Evolutionary conservation across 2,888 invertebrate genomes (phyloP).

Genomic region (Cephus sareptanus): DNA sequence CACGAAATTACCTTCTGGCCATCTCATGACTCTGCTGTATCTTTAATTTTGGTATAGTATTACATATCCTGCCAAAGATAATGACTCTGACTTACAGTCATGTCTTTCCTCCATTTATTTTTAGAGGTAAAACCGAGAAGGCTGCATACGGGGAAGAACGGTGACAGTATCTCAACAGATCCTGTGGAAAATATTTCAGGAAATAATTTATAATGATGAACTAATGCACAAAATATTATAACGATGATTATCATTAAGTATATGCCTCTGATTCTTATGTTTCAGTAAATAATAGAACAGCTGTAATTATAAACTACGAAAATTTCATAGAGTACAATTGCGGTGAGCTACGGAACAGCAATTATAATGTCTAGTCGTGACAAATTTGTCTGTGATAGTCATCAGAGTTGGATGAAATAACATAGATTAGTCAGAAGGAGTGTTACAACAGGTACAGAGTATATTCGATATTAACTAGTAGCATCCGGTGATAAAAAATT

Average conservation of each 20-base stretch:
- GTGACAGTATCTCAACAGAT: not conserved
- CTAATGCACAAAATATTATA: not conserved
- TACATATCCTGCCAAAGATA: not conserved
- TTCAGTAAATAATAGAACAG: not conserved
- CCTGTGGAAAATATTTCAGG: not conserved
- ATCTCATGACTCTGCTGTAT: not conserved
- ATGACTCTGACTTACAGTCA: not conserved
- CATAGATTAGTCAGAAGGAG: not conserved
- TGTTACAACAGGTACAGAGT: slow-evolving; percentile 3
- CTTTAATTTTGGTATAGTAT: not conserved
- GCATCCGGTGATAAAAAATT: slow-evolving; percentile 54
- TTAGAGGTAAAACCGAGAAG: not conserved
- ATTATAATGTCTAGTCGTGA: not conserved
- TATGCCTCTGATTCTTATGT: too few relatives aligned
- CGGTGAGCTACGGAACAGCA: not conserved
- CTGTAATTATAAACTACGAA: not conserved
- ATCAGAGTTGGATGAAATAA: not conserved
- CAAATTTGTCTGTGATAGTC: not conserved
- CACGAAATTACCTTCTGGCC: slow-evolving; percentile 28
- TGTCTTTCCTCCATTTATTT: not conserved
- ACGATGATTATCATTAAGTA: not conserved
- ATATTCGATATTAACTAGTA: slow-evolving; percentile 39
- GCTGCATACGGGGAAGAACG: not conserved
- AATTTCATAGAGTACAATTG: not conserved
- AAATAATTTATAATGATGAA: not conserved